Conservation (phyloP, 2,797 vertebrate species). For the Gallinago nigripennis region DNA sequence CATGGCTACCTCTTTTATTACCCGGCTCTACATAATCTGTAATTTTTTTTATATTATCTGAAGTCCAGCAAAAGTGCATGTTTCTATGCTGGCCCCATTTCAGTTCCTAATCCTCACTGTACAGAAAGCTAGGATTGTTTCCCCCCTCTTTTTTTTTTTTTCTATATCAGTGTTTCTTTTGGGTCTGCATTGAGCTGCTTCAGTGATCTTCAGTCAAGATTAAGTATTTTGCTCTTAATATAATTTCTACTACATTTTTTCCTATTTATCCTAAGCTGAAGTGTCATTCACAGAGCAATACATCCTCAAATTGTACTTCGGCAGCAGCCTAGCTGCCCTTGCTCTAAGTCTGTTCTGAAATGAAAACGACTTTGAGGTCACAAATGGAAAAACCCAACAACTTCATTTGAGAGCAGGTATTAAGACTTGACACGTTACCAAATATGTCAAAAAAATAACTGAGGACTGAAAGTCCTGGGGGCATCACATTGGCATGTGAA, state of each 20-base stretch:
- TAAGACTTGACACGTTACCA: conserved; percentile 28
- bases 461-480: neutral
- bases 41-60: neutral
- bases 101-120: neutral
- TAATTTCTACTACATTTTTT: neutral
- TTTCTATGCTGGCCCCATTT: neutral
- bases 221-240: conserved; percentile 58
- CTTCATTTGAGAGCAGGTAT: conserved; percentile 18
- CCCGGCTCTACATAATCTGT: neutral
- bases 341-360: neutral
- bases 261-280: neutral
- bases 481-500: neutral
- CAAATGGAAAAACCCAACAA: conserved; percentile 16
- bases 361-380: neutral
- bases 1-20: conserved; percentile 29
- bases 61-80: neutral
- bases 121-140: neutral
- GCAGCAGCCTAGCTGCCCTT: neutral
- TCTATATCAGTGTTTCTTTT: conserved; percentile 13
- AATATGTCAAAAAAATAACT: conserved; percentile 19
- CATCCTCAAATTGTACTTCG: neutral
- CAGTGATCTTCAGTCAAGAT: conserved; percentile 34
- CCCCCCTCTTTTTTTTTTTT: fast-evolving
- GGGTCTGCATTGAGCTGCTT: conserved; percentile 2
- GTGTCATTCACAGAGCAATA: conserved; percentile 1